These are phyloP conservation scores for Agelastica alni DNA, from an alignment of 2,888 invertebrate species.

Conservation along the genomic window DNA sequence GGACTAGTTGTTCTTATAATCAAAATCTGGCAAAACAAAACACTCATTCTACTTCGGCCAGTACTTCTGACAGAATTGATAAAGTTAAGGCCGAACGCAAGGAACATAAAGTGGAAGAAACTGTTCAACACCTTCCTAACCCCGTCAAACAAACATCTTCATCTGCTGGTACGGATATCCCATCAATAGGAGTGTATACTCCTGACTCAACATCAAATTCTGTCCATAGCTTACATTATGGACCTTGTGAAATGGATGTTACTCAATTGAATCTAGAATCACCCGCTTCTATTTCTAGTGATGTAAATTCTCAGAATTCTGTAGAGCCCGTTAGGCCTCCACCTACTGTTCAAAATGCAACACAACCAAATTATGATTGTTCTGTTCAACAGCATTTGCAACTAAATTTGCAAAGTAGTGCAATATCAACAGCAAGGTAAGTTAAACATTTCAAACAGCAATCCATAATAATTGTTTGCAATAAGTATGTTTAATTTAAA, in stretches of 20 bases:
- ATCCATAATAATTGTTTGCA: no score
- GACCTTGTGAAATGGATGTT: slow-evolving; percentile 81
- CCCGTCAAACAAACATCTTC: slow-evolving; percentile 40
- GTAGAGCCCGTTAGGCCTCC: slow-evolving; percentile 66
- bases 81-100: slow-evolving; percentile 31
- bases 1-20: slow-evolving; percentile 28
- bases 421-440: slow-evolving; percentile 49
- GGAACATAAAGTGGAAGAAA: slow-evolving; percentile 33
- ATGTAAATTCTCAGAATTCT: slow-evolving; percentile 77
- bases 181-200: slow-evolving; percentile 86
- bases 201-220: slow-evolving; percentile 84
- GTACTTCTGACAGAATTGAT: slow-evolving; percentile 23
- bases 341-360: slow-evolving; percentile 58
- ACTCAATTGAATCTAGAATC: slow-evolving; percentile 85
- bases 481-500: no score
- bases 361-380: slow-evolving; percentile 65
- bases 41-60: slow-evolving; percentile 2
- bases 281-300: slow-evolving; percentile 85
- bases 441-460: neutral
- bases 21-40: slow-evolving; percentile 20
- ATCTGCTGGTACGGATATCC: slow-evolving; percentile 62
- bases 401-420: slow-evolving; percentile 43
- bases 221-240: slow-evolving; percentile 75
- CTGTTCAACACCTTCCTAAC: slow-evolving; percentile 23
- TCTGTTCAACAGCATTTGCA: slow-evolving; percentile 62